Percentiles rank a stretch among this genome's conserved stretches.
Evolutionary conservation across 1,140 invertebrate species (phyloP).

Genomic region (Achroia grisella): DNA sequence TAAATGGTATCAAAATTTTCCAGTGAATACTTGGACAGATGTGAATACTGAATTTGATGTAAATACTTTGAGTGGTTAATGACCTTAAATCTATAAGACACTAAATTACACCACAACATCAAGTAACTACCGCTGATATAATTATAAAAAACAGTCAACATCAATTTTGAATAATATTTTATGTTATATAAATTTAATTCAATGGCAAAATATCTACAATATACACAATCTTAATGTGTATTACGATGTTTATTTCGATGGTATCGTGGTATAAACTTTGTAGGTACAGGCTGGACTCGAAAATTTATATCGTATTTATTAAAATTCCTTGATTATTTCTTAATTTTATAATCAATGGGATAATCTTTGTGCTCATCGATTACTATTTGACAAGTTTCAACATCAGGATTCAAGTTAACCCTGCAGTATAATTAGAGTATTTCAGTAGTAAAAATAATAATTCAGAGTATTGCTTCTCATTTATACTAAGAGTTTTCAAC

Average conservation of each 20-base stretch:
- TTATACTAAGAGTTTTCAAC: slow-evolving; percentile 67
- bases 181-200: slow-evolving; percentile 62
- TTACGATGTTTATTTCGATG: slow-evolving; percentile 43
- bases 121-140: slow-evolving; percentile 73
- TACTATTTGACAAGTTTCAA: too few relatives aligned
- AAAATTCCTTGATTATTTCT: slow-evolving; percentile 15
- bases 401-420: slow-evolving; percentile 16
- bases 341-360: too few relatives aligned
- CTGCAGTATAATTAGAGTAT: slow-evolving; percentile 49
- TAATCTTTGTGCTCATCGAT: too few relatives aligned
- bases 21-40: background rate
- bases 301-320: slow-evolving; percentile 13
- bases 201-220: slow-evolving; percentile 69
- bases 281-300: slow-evolving; percentile 16
- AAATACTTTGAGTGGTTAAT: slow-evolving; percentile 46
- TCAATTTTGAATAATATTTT: slow-evolving; percentile 70
- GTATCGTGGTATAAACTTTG: slow-evolving; percentile 28
- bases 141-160: slow-evolving; percentile 75
- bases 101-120: slow-evolving; percentile 74
- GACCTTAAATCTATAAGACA: slow-evolving; percentile 65
- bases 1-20: background rate
- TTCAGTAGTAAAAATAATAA: slow-evolving; percentile 59
- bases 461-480: slow-evolving; percentile 70
- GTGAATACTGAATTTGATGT: background rate
- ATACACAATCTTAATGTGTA: slow-evolving; percentile 60